A percentile compares a stretch with the other conserved stretches of the same genome.
Conservation (phyloP, 2,888 invertebrate species). For the Erebia ligea region DNA sequence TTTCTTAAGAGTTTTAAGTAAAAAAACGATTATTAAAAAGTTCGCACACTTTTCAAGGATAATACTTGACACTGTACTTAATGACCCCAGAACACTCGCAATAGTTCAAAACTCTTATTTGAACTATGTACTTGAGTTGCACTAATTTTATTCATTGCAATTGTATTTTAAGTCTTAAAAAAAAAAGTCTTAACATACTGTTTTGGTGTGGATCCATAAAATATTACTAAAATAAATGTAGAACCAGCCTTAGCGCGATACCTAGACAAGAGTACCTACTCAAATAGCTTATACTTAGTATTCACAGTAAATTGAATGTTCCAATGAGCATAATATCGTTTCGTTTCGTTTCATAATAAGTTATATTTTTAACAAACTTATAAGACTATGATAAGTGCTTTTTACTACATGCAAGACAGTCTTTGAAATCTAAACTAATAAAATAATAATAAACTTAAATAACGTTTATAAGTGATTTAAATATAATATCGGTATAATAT, state of each 20-base stretch:
- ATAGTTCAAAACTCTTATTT: background rate
- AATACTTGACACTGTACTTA: background rate
- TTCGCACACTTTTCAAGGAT: no score
- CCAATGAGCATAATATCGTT: slow-evolving; percentile 50
- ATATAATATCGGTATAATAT: background rate
- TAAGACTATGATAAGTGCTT: slow-evolving; percentile 11
- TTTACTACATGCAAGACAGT: slow-evolving; percentile 3
- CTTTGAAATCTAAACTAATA: slow-evolving; percentile 11
- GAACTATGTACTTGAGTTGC: background rate
- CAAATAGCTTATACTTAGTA: slow-evolving; percentile 27
- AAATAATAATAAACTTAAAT: background rate
- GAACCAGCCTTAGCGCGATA: background rate
- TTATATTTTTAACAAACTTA: slow-evolving; percentile 13
- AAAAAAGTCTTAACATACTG: no score
- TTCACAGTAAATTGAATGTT: slow-evolving; percentile 39
- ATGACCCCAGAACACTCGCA: background rate
- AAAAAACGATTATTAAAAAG: no score
- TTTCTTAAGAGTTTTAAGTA: background rate
- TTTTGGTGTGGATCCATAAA: no score
- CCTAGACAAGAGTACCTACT: slow-evolving; percentile 15
- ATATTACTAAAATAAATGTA: background rate
- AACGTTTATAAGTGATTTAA: background rate
- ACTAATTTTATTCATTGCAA: background rate
- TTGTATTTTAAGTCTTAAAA: no score
- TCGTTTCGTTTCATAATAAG: no score